phyloP scores from a whole-genome alignment of 2,113 vertebrate species.

The Dicrurus megarhynchus region DNA sequence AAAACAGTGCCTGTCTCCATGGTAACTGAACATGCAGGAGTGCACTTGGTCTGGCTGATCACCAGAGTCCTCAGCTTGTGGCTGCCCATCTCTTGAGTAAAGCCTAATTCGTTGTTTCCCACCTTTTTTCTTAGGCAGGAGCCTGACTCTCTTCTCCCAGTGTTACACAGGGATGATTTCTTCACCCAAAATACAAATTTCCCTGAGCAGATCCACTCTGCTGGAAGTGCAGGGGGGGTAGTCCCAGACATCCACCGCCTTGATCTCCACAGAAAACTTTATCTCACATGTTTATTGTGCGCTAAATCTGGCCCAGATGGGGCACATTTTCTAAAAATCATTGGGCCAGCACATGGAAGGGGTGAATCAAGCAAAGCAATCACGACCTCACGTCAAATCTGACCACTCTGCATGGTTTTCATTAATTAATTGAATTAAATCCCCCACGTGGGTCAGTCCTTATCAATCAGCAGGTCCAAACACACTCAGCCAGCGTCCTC shows the following conservation, averaged over 20 bases:
- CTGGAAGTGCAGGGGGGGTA: background rate
- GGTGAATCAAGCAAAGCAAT: background rate
- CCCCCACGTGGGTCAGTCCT: background rate
- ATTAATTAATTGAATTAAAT: conserved; percentile 25
- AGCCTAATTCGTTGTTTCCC: background rate
- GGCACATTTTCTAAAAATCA: background rate
- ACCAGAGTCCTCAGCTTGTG: background rate
- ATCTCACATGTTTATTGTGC: accelerated
- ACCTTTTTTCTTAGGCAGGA: background rate
- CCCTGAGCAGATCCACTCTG: background rate
- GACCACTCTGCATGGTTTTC: background rate
- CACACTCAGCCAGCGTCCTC: background rate
- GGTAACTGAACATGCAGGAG: background rate
- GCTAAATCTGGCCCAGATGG: background rate
- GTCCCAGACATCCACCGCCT: background rate
- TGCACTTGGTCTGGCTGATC: background rate
- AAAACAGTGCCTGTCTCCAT: background rate
- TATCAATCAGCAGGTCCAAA: background rate
- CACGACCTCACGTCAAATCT: background rate
- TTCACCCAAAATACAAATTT: background rate
- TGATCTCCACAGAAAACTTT: background rate
- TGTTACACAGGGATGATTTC: background rate
- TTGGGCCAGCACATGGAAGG: background rate
- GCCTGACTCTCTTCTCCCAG: background rate
- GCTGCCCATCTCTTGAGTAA: background rate